phyloP scores from a whole-genome alignment of 1,140 invertebrate genomes.

The Drosophila tani region DNA sequence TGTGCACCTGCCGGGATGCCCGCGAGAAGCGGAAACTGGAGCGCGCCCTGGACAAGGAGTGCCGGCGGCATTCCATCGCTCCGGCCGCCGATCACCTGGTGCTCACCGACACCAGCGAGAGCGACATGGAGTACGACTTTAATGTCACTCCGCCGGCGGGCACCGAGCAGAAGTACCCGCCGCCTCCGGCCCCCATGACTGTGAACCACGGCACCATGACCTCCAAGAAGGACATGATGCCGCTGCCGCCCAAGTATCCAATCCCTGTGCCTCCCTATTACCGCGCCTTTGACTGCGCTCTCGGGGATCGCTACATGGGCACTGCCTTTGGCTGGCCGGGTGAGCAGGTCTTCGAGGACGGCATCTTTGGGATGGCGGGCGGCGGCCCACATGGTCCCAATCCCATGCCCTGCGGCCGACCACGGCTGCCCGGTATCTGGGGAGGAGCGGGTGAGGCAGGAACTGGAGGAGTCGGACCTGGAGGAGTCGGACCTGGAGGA shows the following conservation, averaged over 20 bases:
- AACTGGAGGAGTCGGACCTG: neutral
- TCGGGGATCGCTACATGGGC: slow-evolving; percentile 61
- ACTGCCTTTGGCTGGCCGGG: slow-evolving; percentile 60
- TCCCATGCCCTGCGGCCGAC: slow-evolving; percentile 36
- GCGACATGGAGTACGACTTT: slow-evolving; percentile 76
- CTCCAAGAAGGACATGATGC: slow-evolving; percentile 30
- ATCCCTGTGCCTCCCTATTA: slow-evolving; percentile 25
- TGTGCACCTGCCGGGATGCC: slow-evolving; percentile 65
- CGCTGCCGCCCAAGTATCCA: slow-evolving; percentile 45
- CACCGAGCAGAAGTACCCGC: slow-evolving; percentile 21
- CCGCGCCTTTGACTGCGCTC: slow-evolving; percentile 53
- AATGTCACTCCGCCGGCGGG: slow-evolving; percentile 71
- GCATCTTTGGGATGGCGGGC: slow-evolving; percentile 39
- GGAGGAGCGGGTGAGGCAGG: slow-evolving; percentile 32
- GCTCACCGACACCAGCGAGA: slow-evolving; percentile 77
- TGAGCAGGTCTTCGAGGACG: slow-evolving; percentile 53
- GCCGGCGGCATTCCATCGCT: slow-evolving; percentile 43
- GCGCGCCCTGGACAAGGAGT: slow-evolving; percentile 59
- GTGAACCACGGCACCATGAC: slow-evolving; percentile 65
- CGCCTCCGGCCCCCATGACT: slow-evolving; percentile 6
- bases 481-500: slow-evolving; percentile 7
- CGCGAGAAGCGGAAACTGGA: slow-evolving; percentile 56
- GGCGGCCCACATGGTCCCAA: slow-evolving; percentile 44
- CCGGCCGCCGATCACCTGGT: slow-evolving; percentile 47
- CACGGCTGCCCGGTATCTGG: slow-evolving; percentile 15